A percentile compares a stretch with the other conserved stretches of the same genome.
phyloP scores from a whole-genome alignment of 2,888 invertebrate genomes.

The Scelioninae gen. 2 region DNA sequence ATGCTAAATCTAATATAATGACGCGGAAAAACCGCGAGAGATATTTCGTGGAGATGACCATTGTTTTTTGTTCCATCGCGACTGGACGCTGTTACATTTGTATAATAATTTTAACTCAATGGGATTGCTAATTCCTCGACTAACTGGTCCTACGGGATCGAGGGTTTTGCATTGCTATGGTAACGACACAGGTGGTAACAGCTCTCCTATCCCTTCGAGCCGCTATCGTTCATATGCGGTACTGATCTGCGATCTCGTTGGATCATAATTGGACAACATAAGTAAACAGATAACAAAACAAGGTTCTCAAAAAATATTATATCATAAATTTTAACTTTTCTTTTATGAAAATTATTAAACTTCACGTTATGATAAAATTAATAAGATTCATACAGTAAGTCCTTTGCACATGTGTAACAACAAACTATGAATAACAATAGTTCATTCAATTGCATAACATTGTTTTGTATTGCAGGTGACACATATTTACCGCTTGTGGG shows the following conservation, averaged over 20 bases:
- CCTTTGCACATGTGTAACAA: no score
- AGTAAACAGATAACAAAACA: slow-evolving; percentile 34
- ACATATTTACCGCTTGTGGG: no score
- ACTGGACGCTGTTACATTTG: slow-evolving; percentile 60
- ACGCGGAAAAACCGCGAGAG: slow-evolving; percentile 25
- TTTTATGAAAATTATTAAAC: background rate
- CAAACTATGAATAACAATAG: no score
- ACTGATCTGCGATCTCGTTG: slow-evolving; percentile 38
- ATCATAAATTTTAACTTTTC: background rate
- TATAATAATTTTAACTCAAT: slow-evolving; percentile 66
- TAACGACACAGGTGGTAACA: slow-evolving; percentile 62
- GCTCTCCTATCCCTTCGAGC: slow-evolving; percentile 38
- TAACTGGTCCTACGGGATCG: slow-evolving; percentile 64
- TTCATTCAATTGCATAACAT: no score
- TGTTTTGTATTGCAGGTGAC: no score
- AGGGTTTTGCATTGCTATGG: slow-evolving; percentile 61
- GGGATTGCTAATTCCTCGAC: slow-evolving; percentile 65
- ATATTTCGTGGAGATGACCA: slow-evolving; percentile 21
- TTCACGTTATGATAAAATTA: no score
- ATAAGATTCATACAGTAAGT: no score
- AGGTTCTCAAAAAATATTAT: background rate
- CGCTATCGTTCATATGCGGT: slow-evolving; percentile 35
- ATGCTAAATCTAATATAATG: slow-evolving; percentile 30
- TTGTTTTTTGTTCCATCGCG: slow-evolving; percentile 33
- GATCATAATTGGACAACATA: slow-evolving; percentile 40